These are phyloP conservation scores for Abramis brama DNA, from an alignment of 2,113 vertebrate species.

Conservation along the genomic window DNA sequence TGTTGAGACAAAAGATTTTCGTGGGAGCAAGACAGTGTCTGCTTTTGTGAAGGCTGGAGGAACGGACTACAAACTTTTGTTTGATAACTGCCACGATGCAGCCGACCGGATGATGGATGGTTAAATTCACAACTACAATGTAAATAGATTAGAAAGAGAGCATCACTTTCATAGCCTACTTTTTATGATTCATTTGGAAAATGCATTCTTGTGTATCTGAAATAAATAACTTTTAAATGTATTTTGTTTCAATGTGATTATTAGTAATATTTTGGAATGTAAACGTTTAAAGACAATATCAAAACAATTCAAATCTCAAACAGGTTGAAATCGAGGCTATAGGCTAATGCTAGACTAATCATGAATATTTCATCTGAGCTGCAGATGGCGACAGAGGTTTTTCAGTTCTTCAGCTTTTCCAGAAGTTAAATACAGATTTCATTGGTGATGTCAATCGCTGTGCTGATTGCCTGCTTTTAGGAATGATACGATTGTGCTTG, in stretches of 20 bases:
- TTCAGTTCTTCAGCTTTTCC: neutral
- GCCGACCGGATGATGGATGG: slow-evolving; percentile 60
- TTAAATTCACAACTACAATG: slow-evolving; percentile 18
- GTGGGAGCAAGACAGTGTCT: slow-evolving; percentile 61
- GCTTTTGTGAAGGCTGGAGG: slow-evolving; percentile 63
- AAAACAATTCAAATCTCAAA: neutral
- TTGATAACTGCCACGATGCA: slow-evolving; percentile 66
- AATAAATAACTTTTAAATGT: neutral
- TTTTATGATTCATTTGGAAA: neutral
- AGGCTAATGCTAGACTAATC: neutral
- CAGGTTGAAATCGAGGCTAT: neutral
- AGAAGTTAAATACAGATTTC: neutral
- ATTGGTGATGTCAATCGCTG: neutral
- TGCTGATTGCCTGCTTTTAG: neutral
- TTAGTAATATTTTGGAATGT: neutral
- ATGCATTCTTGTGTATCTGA: neutral
- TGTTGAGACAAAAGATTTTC: slow-evolving; percentile 49
- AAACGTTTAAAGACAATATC: too few relatives aligned
- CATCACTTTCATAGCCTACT: neutral
- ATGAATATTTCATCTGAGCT: neutral
- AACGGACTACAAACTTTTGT: slow-evolving; percentile 56
- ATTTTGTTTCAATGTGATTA: neutral
- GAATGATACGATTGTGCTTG: too few relatives aligned
- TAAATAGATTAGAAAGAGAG: neutral
- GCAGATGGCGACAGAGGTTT: neutral